Percentiles rank a stretch among this genome's conserved stretches.
Conservation (phyloP, 2,888 invertebrate species). For the Bombylius discolor region DNA sequence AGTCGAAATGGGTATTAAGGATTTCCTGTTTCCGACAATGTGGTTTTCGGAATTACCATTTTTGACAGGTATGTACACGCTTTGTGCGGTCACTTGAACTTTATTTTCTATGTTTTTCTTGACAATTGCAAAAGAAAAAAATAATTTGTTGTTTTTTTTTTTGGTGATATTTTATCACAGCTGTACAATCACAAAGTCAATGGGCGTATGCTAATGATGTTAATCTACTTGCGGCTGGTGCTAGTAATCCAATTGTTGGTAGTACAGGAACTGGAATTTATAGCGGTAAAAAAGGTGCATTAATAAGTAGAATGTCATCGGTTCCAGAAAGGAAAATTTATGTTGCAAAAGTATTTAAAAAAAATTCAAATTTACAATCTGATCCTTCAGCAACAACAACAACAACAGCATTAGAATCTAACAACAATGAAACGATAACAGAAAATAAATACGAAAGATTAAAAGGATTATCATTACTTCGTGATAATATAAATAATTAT, state of each 20-base stretch:
- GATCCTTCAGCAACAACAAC: too few species aligned
- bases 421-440: not conserved
- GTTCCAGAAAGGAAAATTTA: conserved; percentile 21
- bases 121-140: too few species aligned
- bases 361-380: not conserved
- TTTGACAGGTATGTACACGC: conserved; percentile 27
- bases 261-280: conserved; percentile 52
- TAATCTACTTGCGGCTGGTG: conserved; percentile 47
- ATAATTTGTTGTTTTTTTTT: too few species aligned
- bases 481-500: conserved; percentile 11
- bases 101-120: too few species aligned
- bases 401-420: not conserved
- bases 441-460: not conserved
- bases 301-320: conserved; percentile 24
- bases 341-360: conserved; percentile 26
- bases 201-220: conserved; percentile 47
- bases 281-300: conserved; percentile 26
- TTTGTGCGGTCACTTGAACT: not conserved
- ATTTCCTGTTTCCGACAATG: conserved; percentile 46
- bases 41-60: conserved; percentile 75
- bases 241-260: conserved; percentile 40
- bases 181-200: conserved; percentile 44
- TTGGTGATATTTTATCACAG: conserved; percentile 19
- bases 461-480: conserved; percentile 4
- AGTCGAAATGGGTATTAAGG: conserved; percentile 21